Conservation (phyloP, 2,888 invertebrate species). For the Cotesia congregata region DNA sequence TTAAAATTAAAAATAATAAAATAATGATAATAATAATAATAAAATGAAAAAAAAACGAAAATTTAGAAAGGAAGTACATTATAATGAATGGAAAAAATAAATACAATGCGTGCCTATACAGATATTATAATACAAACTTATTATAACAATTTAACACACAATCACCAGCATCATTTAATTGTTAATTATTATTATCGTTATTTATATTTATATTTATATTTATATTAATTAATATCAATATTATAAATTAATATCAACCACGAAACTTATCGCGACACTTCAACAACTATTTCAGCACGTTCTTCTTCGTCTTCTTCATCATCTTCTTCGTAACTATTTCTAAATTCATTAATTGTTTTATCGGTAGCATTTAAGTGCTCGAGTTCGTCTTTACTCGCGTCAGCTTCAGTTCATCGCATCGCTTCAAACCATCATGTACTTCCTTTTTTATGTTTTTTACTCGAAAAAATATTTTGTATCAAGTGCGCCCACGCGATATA, state of each 20-base stretch:
- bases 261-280: slow-evolving; percentile 1
- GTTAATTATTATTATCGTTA: neutral
- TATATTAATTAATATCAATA: neutral
- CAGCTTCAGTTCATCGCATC: slow-evolving; percentile 2
- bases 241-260: slow-evolving; percentile 16
- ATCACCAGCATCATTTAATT: neutral
- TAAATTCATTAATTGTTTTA: slow-evolving; percentile 48
- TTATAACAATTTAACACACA: slow-evolving; percentile 28
- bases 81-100: slow-evolving; percentile 65
- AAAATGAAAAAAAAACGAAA: slow-evolving; percentile 46
- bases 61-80: slow-evolving; percentile 60
- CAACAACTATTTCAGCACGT: slow-evolving; percentile 40
- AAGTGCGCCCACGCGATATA: neutral
- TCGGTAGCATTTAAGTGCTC: slow-evolving; percentile 52
- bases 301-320: slow-evolving; percentile 41
- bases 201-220: neutral
- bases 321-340: slow-evolving; percentile 39
- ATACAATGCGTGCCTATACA: slow-evolving; percentile 65
- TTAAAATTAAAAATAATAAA: slow-evolving; percentile 29
- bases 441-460: neutral
- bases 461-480: neutral
- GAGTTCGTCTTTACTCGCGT: slow-evolving; percentile 50
- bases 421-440: neutral
- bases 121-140: slow-evolving; percentile 65
- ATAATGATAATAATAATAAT: slow-evolving; percentile 28